These are phyloP conservation scores for Ophthalmolycus amberensis DNA, from an alignment of 2,113 vertebrate genomes.

Conservation along the genomic window DNA sequence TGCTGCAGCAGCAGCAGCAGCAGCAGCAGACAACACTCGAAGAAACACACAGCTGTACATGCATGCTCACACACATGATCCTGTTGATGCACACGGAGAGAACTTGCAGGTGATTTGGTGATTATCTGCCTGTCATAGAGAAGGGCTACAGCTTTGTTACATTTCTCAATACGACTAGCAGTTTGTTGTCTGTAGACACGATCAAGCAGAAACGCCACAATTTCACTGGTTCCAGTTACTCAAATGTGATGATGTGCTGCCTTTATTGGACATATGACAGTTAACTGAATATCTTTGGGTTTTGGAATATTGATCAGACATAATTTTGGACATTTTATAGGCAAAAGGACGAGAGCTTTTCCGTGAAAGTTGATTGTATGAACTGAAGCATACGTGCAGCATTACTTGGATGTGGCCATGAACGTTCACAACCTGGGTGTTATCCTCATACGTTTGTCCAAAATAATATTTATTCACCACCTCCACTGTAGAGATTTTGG, in stretches of 20 bases:
- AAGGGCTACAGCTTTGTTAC: constrained; percentile 6
- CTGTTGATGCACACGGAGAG: background rate
- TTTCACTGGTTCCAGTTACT: background rate
- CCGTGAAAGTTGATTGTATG: too few relatives aligned
- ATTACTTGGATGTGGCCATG: background rate
- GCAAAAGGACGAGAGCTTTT: background rate
- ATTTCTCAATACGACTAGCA: background rate
- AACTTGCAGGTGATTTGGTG: constrained; percentile 27
- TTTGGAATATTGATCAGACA: background rate
- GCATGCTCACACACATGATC: constrained; percentile 6
- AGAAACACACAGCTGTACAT: constrained; percentile 22
- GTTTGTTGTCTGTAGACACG: background rate
- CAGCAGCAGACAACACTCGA: constrained; percentile 23
- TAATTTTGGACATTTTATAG: background rate
- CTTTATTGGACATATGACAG: background rate
- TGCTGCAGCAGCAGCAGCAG: constrained; percentile 29
- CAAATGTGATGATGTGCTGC: background rate
- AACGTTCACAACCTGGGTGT: background rate
- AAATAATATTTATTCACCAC: background rate
- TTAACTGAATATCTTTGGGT: background rate
- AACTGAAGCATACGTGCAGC: background rate
- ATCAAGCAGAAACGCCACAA: background rate
- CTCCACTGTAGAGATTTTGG: background rate
- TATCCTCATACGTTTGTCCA: background rate
- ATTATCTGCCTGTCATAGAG: background rate